Conservation (phyloP, 2,888 invertebrate species). For the Chrysina gloriosa region DNA sequence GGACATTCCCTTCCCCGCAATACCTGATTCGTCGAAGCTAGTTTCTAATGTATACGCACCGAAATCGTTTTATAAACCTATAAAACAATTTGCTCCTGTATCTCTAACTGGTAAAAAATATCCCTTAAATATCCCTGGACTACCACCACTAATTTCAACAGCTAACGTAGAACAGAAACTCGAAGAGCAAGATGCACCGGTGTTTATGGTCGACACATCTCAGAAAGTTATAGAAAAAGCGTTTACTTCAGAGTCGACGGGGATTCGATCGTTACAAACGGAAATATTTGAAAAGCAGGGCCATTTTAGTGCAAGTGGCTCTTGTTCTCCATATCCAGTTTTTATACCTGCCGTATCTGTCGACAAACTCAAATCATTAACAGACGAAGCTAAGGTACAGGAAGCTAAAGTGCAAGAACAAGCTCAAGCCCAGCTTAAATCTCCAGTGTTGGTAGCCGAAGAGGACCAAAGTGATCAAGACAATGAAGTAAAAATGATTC, state of each 20-base stretch:
- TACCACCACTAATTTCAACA: background rate
- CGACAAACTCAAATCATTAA: constrained; percentile 11
- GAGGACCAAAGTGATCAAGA: constrained; percentile 47
- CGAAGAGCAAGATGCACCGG: constrained; percentile 55
- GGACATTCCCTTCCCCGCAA: constrained; percentile 54
- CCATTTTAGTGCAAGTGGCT: constrained; percentile 60
- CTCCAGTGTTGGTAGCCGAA: constrained; percentile 19
- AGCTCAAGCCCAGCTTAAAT: background rate
- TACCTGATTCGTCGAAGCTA: constrained; percentile 54
- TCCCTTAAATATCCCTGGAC: constrained; percentile 39
- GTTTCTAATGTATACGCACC: background rate
- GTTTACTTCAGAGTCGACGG: constrained; percentile 50
- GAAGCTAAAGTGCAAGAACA: background rate
- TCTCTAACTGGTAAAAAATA: constrained; percentile 54
- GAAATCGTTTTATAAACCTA: constrained; percentile 53
- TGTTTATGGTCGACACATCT: constrained; percentile 56
- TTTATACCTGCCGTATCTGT: constrained; percentile 55
- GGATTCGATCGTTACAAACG: constrained; percentile 57
- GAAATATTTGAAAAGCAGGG: constrained; percentile 63
- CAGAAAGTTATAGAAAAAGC: constrained; percentile 54
- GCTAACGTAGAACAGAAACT: constrained; percentile 4
- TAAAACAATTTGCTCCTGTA: constrained; percentile 51
- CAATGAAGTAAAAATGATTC: constrained; percentile 51
- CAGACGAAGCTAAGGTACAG: constrained; percentile 41
- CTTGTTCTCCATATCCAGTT: constrained; percentile 58